Conservation (phyloP, 2,113 vertebrate species). For the Canis aureus region DNA sequence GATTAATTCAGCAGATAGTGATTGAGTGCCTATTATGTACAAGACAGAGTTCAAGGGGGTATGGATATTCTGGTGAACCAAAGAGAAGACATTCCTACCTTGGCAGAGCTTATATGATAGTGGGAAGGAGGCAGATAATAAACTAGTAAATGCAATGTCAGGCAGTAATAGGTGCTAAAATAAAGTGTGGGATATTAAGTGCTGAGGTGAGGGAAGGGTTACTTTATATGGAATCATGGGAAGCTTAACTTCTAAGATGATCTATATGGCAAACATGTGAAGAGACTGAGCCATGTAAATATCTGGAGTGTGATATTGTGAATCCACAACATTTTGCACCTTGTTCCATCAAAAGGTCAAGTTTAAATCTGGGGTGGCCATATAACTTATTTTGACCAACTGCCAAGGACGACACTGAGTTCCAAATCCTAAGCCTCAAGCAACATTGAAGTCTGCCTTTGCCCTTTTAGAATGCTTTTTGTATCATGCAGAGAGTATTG, state of each 20-base stretch:
- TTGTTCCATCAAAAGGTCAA: background rate
- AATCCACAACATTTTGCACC: background rate
- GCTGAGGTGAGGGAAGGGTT: background rate
- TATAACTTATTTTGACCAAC: background rate
- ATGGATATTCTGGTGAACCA: background rate
- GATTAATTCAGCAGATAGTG: background rate
- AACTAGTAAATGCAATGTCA: background rate
- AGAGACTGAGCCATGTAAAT: background rate
- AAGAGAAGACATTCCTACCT: background rate
- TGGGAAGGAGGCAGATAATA: background rate
- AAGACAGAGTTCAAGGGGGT: background rate
- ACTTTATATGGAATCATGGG: background rate
- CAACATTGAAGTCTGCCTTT: background rate
- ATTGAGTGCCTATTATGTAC: background rate
- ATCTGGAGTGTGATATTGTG: background rate
- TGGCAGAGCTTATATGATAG: background rate
- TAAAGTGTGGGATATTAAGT: background rate
- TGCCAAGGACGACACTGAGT: background rate
- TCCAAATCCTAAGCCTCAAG: background rate
- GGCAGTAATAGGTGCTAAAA: background rate
- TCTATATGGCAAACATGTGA: background rate
- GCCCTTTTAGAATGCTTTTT: background rate
- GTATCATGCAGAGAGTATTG: background rate
- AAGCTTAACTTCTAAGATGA: background rate
- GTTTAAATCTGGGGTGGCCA: slow-evolving; percentile 23